Conservation (phyloP, 2,113 vertebrate species). For the Xiphorhynchus elegans region DNA sequence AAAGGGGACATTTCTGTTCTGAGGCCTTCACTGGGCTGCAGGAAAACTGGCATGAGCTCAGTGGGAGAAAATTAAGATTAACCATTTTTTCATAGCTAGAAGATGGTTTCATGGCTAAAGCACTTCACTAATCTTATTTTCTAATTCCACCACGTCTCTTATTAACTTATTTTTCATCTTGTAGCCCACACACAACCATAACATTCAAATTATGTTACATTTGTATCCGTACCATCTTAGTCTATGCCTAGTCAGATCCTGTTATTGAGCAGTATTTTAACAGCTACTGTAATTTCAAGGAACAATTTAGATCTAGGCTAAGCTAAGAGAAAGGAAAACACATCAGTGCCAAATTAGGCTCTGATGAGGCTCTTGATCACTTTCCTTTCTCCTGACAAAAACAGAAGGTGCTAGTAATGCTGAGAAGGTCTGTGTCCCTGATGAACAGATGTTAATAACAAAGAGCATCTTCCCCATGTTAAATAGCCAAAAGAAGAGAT, state of each 20-base stretch:
- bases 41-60: constrained; percentile 23
- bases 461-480: constrained; percentile 86
- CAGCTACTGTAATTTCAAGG: constrained; percentile 47
- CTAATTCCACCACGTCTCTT: constrained; percentile 44
- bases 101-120: constrained; percentile 36
- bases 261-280: constrained; percentile 58
- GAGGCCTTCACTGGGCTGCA: not conserved
- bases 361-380: constrained; percentile 91
- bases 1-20: not conserved
- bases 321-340: constrained; percentile 71
- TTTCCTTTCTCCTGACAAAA: constrained; percentile 86
- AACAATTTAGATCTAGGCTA: constrained; percentile 51
- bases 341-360: constrained; percentile 91
- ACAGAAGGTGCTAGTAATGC: constrained; percentile 86
- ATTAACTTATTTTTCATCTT: constrained; percentile 68
- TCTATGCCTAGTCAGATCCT: not conserved
- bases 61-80: constrained; percentile 48
- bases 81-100: constrained; percentile 22
- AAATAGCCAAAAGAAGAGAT: constrained; percentile 86
- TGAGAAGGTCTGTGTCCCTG: constrained; percentile 82
- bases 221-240: constrained; percentile 16
- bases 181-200: constrained; percentile 12
- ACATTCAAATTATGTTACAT: constrained; percentile 32
- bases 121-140: constrained; percentile 66
- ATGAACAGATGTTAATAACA: constrained; percentile 90